Evolutionary conservation across 2,888 invertebrate species (phyloP).

Genomic region (Tetranychus truncatus): DNA sequence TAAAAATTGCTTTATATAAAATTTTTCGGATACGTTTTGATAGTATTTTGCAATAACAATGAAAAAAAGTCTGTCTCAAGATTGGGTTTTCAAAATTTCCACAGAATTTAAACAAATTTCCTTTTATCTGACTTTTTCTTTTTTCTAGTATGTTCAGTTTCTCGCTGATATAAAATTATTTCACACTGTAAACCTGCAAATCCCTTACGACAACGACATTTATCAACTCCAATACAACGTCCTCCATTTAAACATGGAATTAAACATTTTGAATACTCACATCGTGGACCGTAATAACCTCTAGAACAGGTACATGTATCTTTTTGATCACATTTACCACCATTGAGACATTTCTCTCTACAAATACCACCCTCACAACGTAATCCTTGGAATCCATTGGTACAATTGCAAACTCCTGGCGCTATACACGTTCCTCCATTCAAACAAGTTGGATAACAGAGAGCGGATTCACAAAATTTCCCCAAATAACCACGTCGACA

Average conservation of each 20-base stretch:
- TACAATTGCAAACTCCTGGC: constrained; percentile 69
- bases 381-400: constrained; percentile 69
- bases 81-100: too few relatives aligned
- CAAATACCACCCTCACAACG: constrained; percentile 80
- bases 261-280: constrained; percentile 45
- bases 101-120: not conserved
- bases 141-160: not conserved
- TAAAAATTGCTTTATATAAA: too few relatives aligned
- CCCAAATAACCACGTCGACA: constrained; percentile 80
- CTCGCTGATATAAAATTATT: not conserved
- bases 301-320: constrained; percentile 78
- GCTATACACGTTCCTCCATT: constrained; percentile 79
- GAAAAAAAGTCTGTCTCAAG: too few relatives aligned
- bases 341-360: constrained; percentile 71
- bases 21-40: too few relatives aligned
- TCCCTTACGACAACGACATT: constrained; percentile 67
- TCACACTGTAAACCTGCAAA: constrained; percentile 77
- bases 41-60: too few relatives aligned
- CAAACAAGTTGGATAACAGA: constrained; percentile 80
- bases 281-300: constrained; percentile 65
- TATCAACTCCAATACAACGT: constrained; percentile 67
- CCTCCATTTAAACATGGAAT: constrained; percentile 80
- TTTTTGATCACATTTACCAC: constrained; percentile 82
- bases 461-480: constrained; percentile 57
- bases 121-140: not conserved